Base-by-base conservation (phyloP, 2,113 vertebrate species). In the Saimiri boliviensis region DNA sequence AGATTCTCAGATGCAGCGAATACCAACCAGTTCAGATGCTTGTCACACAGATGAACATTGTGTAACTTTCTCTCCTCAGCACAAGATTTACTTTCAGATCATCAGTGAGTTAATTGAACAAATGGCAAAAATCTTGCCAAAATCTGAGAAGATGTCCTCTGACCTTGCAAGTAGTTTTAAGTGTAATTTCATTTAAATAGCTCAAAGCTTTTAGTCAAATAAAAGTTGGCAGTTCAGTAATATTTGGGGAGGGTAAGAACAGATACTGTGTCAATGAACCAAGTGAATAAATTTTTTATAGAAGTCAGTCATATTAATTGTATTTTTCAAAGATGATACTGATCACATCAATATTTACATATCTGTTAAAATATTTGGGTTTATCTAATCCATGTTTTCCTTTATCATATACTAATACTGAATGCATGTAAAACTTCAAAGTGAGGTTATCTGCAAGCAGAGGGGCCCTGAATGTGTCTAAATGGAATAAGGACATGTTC, bases 131-230 rank as follows among this genome's bases (percentile, higher is more conserved):
- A 94, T 81, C n/a, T 63, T 92, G 91, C 86, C 93, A 91, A 93
- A 96, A 94, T 94, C 70, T 86, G 73, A 91, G 82, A 71, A 76
- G 56, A 11, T 86, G 27, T 96, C 42, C 77, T 89, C 35, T 94
- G 82, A 91, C 68, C 47, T 91, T 97, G 89, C 45, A 73, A 76
- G 68, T 86, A 30, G 10, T 77, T 96, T 88, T 81, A 91, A 94
- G 54, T 97, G 47, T 96, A 91, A 86, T 94, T 52, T 93, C 20
- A 83, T 86, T 94, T 86, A 96, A 93, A 86, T 91, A 80, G 37
- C 10, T 9, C 37, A 56, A 91, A 93, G 83, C 79, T 95, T 93
- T 97, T 91, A 91, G 42, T 45, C 70, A 92, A 89, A 96, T 90
- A 52, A 5, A 82, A 12, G 30, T 84, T 92, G 94, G 87, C 84